These are phyloP conservation scores for Symphodus melops DNA, from an alignment of 2,113 vertebrate species.

Conservation along the genomic window DNA sequence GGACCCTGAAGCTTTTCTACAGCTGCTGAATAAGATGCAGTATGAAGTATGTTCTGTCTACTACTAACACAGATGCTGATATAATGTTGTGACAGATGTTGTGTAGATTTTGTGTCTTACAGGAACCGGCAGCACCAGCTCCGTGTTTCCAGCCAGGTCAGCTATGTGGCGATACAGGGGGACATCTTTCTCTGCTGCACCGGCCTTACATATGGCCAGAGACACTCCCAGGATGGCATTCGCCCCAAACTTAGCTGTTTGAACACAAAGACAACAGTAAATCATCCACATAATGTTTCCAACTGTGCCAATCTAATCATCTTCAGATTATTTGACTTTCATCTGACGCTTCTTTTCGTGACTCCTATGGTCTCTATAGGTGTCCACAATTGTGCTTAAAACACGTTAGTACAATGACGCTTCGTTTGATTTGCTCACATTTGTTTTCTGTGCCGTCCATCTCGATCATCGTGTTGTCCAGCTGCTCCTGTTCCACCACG, in stretches of 20 bases:
- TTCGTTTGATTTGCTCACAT: conserved; percentile 82
- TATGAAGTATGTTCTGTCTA: too few relatives aligned
- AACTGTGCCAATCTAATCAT: too few relatives aligned
- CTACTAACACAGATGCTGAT: too few relatives aligned
- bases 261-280: neutral
- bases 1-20: too few relatives aligned
- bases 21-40: too few relatives aligned
- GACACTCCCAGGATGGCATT: conserved; percentile 96
- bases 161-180: conserved; percentile 96
- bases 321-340: too few relatives aligned
- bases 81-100: neutral
- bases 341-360: neutral
- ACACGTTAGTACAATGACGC: conserved; percentile 11
- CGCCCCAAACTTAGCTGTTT: conserved; percentile 92
- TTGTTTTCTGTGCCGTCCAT: conserved; percentile 97
- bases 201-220: conserved; percentile 93
- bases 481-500: conserved; percentile 93
- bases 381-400: neutral
- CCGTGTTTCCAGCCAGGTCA: conserved; percentile 94
- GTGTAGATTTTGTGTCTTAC: conserved; percentile 78
- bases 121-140: conserved; percentile 95
- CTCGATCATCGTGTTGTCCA: conserved; percentile 93
- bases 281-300: too few relatives aligned
- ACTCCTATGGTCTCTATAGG: neutral
- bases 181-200: conserved; percentile 90